Conservation (phyloP, 2,888 invertebrate species). For the Alsophila aescularia region DNA sequence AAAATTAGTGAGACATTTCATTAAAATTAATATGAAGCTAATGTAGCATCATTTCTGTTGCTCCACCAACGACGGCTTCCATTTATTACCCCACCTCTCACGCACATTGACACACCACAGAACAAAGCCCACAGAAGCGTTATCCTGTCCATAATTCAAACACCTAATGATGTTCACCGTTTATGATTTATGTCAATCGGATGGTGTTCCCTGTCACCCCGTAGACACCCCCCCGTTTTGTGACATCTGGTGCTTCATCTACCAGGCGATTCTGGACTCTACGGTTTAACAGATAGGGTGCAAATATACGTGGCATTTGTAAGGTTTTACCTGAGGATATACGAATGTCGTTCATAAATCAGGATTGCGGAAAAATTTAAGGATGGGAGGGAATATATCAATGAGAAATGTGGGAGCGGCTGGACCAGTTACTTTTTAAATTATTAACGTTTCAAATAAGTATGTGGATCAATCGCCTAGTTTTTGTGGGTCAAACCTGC, state of each 20-base stretch:
- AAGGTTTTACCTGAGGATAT: constrained; percentile 11
- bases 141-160: constrained; percentile 16
- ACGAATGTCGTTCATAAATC: constrained; percentile 28
- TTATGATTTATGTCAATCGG: constrained; percentile 35
- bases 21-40: too few species aligned
- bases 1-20: too few species aligned
- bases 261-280: constrained; percentile 12
- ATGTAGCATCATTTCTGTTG: too few species aligned
- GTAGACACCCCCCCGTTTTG: constrained; percentile 3
- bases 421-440: constrained; percentile 13
- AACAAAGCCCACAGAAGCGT: constrained; percentile 13
- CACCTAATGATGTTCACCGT: constrained; percentile 23
- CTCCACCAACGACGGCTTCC: too few species aligned
- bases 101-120: constrained; percentile 2
- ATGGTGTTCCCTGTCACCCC: constrained; percentile 25
- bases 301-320: not conserved
- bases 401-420: constrained; percentile 18
- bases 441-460: constrained; percentile 15
- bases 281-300: not conserved
- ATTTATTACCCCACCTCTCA: not conserved
- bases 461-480: not conserved
- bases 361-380: constrained; percentile 27
- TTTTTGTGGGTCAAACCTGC: too few species aligned
- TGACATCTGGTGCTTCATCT: constrained; percentile 20
- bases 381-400: constrained; percentile 25